A percentile compares a stretch with the other conserved stretches of the same genome.
Conservation (phyloP, 2,113 vertebrate species). For the Callaeas wilsoni region DNA sequence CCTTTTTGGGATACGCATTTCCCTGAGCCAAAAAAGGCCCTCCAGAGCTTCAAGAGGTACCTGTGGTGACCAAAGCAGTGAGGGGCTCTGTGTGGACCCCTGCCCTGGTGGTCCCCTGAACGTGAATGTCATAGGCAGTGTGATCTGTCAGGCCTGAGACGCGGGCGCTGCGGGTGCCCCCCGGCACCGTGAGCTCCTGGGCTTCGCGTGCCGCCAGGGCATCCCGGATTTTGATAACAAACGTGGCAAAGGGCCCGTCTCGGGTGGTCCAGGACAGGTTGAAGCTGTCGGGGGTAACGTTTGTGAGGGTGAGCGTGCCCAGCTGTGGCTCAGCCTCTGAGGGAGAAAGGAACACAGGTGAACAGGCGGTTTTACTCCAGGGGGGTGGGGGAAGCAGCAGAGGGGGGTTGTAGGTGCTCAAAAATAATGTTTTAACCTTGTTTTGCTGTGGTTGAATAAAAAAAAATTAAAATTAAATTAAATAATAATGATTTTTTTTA, state of each 20-base stretch:
- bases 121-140: constrained; percentile 63
- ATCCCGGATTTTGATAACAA: constrained; percentile 52
- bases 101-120: constrained; percentile 55
- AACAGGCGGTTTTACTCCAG: background rate
- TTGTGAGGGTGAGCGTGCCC: constrained; percentile 70
- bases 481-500: background rate
- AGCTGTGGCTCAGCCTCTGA: constrained; percentile 70
- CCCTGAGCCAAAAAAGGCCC: background rate
- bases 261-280: constrained; percentile 65
- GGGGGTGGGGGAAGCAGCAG: background rate
- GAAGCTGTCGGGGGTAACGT: constrained; percentile 70
- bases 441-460: background rate
- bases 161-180: constrained; percentile 46
- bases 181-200: constrained; percentile 57
- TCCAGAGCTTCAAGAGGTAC: constrained; percentile 33
- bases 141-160: constrained; percentile 59
- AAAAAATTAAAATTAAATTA: background rate
- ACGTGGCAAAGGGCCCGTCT: constrained; percentile 63
- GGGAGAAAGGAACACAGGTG: constrained; percentile 56
- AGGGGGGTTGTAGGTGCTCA: background rate
- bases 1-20: background rate
- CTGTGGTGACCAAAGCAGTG: constrained; percentile 67
- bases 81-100: constrained; percentile 56
- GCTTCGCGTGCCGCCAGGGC: background rate
- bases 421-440: background rate